Base-by-base conservation (phyloP, 2,888 invertebrate genomes). In the Philaethria dido region DNA sequence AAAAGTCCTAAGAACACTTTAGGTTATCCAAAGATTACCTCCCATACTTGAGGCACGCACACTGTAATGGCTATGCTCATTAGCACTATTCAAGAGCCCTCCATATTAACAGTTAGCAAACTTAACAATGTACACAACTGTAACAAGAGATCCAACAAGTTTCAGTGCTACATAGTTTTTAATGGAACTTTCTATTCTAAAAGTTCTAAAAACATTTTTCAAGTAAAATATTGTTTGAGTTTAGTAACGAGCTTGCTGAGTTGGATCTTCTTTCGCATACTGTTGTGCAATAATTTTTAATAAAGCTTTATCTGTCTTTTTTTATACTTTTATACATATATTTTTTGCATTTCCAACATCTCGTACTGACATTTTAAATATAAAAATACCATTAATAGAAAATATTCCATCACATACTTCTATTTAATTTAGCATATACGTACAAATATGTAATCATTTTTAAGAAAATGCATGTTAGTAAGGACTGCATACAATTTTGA, bases 61-160 rank as follows among this genome's bases (percentile, higher is more conserved):
- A 73, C 77, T 62, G 73, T 77, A 75, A 78, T 76, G 75, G 69
- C 76, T 64, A 63, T 68, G 72, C 76, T 77, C 77, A 76, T 79
- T 79, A 77, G 73, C 73, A 71, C 74, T 69, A 69, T 75, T 74
- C 68, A 69, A 71, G 71, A 66, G 67, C 66, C 62, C 70, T 74
- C 63, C 61, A 69, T 72, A 69, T 72, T 73, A 75, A 72, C 72
- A 73, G 74, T 72, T 72, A 74, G 69, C 68, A 73, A 73, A 74
- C 76, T 73, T 72, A 66, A 72, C 73, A 73, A 69, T 69, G 72
- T 74, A 74, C 69, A 74, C 70, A 73, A 74, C 67, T 72, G 73
- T 70, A 72, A 69, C 70, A 67, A 72, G 69, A 69, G 68, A 64
- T 67, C 68, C 66, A 64, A 61, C 47, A 70, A 69, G 55, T 70